These are phyloP conservation scores for Calephelis nemesis DNA, from an alignment of 1,140 invertebrate species.

Conservation along the genomic window DNA sequence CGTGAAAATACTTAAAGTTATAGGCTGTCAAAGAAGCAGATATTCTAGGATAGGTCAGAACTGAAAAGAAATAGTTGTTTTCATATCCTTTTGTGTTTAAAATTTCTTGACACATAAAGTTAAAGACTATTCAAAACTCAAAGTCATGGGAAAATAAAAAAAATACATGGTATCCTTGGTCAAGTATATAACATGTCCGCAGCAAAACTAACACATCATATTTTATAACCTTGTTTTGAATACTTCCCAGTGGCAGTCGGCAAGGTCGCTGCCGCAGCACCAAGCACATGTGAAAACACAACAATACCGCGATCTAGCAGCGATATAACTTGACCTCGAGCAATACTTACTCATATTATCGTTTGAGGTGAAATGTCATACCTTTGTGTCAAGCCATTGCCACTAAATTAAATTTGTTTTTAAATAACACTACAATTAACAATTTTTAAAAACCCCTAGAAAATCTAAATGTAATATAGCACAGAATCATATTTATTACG, in stretches of 20 bases:
- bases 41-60: too few relatives aligned
- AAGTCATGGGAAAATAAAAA: slow-evolving; percentile 1
- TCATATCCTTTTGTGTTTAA: too few relatives aligned
- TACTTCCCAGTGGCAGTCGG: not conserved
- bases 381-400: not conserved
- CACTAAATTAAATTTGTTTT: too few relatives aligned
- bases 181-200: not conserved
- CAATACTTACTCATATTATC: not conserved
- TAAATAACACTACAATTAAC: too few relatives aligned
- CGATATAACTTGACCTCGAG: not conserved
- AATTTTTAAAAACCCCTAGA: too few relatives aligned
- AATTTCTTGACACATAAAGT: too few relatives aligned
- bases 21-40: too few relatives aligned
- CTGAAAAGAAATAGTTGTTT: too few relatives aligned
- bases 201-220: not conserved
- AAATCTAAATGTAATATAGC: too few relatives aligned
- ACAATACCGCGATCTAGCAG: slow-evolving; percentile 12
- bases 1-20: too few relatives aligned
- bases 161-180: not conserved
- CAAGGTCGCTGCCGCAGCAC: not conserved
- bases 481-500: too few relatives aligned
- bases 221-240: slow-evolving; percentile 12
- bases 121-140: not conserved
- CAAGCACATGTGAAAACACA: slow-evolving; percentile 4
- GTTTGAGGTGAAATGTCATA: slow-evolving; percentile 9